phyloP scores from a whole-genome alignment of 2,113 vertebrate genomes.

The Laticauda laticaudata region DNA sequence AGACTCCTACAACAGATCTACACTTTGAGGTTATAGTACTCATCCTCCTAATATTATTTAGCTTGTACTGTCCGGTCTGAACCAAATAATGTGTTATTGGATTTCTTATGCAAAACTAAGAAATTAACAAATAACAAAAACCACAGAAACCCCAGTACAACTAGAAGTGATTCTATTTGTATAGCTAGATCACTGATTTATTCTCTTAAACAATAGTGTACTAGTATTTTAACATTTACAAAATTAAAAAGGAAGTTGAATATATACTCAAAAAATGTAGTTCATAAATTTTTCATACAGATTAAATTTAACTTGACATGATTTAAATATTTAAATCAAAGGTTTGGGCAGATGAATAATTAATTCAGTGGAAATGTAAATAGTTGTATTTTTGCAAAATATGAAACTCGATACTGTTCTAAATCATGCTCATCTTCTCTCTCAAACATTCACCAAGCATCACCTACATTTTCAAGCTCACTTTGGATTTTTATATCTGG shows the following conservation, averaged over 20 bases:
- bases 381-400: background rate
- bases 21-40: background rate
- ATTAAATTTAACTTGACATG: background rate
- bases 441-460: background rate
- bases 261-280: background rate
- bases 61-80: background rate
- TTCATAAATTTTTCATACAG: background rate
- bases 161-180: background rate
- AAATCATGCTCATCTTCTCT: background rate
- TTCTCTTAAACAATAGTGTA: background rate
- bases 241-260: background rate
- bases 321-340: background rate
- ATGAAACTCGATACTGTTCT: background rate
- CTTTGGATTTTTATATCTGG: background rate
- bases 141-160: background rate
- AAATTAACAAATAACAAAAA: background rate
- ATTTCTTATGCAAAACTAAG: background rate
- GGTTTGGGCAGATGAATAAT: background rate
- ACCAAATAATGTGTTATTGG: background rate
- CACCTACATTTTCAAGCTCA: background rate
- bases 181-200: background rate
- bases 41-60: too few species aligned
- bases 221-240: background rate
- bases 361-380: background rate
- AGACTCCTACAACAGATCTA: background rate